These are phyloP conservation scores for Carterocephalus palaemon DNA, from an alignment of 2,888 invertebrate genomes.

Conservation along the genomic window DNA sequence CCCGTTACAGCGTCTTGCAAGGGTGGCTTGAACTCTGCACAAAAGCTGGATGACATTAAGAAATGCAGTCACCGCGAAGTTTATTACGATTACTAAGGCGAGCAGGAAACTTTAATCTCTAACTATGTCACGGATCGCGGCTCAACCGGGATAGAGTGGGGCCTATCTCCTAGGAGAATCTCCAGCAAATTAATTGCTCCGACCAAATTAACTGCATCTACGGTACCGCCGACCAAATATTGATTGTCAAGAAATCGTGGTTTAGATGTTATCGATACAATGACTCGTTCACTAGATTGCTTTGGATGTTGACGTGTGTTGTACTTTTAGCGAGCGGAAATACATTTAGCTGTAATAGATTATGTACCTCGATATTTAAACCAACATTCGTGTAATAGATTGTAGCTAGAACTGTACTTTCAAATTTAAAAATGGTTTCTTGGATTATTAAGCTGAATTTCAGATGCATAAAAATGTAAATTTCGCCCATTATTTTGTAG, in stretches of 20 bases:
- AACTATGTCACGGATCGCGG: conserved; percentile 62
- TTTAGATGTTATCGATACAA: conserved; percentile 43
- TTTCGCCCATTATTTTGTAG: no score
- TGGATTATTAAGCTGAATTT: no score
- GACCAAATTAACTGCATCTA: conserved; percentile 37
- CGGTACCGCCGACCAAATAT: conserved; percentile 36
- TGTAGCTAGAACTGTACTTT: no score
- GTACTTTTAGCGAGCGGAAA: background rate
- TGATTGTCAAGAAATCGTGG: conserved; percentile 37
- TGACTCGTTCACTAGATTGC: conserved; percentile 44
- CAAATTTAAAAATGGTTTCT: no score
- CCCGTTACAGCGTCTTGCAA: conserved; percentile 20
- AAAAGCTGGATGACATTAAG: conserved; percentile 18
- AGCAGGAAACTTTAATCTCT: conserved; percentile 41
- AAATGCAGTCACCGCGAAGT: conserved; percentile 25
- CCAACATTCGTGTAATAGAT: no score
- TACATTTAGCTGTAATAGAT: conserved; percentile 6
- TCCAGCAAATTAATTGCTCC: conserved; percentile 43
- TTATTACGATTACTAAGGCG: conserved; percentile 23
- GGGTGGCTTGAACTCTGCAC: conserved; percentile 19
- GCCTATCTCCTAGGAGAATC: conserved; percentile 52
- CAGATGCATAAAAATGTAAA: no score
- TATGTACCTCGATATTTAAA: no score
- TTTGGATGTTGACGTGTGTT: conserved; percentile 8
- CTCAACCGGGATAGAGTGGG: conserved; percentile 42